A percentile compares a stretch with the other conserved stretches of the same genome.
Conservation (phyloP, 92 coral and sea anemone species). For the Ricordea florida region DNA sequence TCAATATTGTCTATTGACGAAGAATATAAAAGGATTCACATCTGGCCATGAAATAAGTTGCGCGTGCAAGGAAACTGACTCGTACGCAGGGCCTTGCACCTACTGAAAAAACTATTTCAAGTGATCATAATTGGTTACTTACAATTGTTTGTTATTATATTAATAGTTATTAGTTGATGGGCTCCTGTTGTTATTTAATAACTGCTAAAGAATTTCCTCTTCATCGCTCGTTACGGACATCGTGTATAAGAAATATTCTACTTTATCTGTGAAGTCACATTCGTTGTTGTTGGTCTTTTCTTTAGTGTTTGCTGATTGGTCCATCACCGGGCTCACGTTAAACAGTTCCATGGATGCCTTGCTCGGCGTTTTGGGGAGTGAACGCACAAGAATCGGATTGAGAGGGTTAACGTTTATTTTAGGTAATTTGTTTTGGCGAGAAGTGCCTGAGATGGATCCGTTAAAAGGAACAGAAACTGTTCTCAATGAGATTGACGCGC, state of each 20-base stretch:
- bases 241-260: conserved; percentile 6
- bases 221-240: conserved; percentile 17
- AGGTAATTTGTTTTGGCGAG: conserved; percentile 15
- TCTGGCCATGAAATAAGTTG: no score
- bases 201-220: not conserved
- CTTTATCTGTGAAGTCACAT: conserved; percentile 22
- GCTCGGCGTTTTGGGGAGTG: conserved; percentile 11
- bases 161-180: no score
- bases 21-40: no score
- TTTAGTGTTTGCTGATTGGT: not conserved
- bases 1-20: no score
- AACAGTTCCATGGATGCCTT: conserved; percentile 24
- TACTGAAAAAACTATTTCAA: not conserved
- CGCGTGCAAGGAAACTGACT: no score
- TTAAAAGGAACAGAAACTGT: no score
- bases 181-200: no score
- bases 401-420: not conserved
- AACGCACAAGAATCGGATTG: conserved; percentile 10
- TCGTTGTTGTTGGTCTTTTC: not conserved
- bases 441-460: no score
- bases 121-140: not conserved
- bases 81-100: no score
- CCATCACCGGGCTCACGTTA: conserved; percentile 45
- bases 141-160: not conserved
- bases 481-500: no score